These are phyloP conservation scores for Lagria hirta DNA, from an alignment of 2,888 invertebrate genomes.

Conservation along the genomic window DNA sequence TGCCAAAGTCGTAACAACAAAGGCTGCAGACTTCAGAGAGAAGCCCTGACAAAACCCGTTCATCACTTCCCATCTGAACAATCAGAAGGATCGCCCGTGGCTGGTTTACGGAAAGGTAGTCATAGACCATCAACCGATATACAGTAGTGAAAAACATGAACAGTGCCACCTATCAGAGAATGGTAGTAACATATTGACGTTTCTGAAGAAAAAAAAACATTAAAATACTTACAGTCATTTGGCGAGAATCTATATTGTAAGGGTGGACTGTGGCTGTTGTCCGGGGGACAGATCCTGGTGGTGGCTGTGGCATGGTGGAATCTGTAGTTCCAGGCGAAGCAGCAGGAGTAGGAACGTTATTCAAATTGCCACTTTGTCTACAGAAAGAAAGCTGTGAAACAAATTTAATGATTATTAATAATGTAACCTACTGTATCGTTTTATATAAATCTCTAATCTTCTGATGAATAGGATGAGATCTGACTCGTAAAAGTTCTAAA, in stretches of 20 bases:
- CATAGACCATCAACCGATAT: background rate
- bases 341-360: slow-evolving; percentile 41
- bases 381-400: slow-evolving; percentile 25
- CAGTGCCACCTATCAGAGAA: slow-evolving; percentile 28
- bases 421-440: slow-evolving; percentile 61
- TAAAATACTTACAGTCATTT: slow-evolving; percentile 46
- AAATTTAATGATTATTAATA: background rate
- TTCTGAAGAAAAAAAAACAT: background rate
- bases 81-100: slow-evolving; percentile 39
- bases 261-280: slow-evolving; percentile 50
- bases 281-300: slow-evolving; percentile 47
- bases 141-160: slow-evolving; percentile 6
- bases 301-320: slow-evolving; percentile 49
- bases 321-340: slow-evolving; percentile 43
- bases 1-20: slow-evolving; percentile 40
- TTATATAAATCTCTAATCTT: slow-evolving; percentile 71
- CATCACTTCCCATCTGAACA: slow-evolving; percentile 42
- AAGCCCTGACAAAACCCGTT: slow-evolving; percentile 33
- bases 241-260: slow-evolving; percentile 48
- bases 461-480: slow-evolving; percentile 63
- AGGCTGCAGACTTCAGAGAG: slow-evolving; percentile 39
- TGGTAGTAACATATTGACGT: background rate
- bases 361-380: slow-evolving; percentile 50
- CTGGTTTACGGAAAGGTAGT: background rate
- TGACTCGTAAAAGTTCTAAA: slow-evolving; percentile 67